Evolutionary conservation across 2,113 vertebrate species (phyloP).

Genomic region (Seriola aureovittata): DNA sequence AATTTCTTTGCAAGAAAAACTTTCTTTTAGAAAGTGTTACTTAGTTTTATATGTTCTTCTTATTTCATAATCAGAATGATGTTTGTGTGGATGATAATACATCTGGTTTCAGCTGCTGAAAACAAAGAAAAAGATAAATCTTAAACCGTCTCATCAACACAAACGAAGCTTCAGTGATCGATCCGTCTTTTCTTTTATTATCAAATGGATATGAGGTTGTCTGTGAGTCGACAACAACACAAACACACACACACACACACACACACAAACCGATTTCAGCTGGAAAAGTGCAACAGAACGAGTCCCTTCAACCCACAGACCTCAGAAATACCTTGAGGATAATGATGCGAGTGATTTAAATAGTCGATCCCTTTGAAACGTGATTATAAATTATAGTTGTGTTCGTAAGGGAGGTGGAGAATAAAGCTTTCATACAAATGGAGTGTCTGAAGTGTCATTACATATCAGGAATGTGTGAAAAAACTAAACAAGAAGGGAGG

Average conservation of each 20-base stretch:
- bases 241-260: neutral
- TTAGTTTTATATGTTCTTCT: too few species aligned
- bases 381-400: neutral
- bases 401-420: neutral
- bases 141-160: too few species aligned
- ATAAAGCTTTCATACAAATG: neutral
- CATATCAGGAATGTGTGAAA: conserved; percentile 21
- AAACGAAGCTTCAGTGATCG: neutral
- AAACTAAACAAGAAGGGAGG: too few species aligned
- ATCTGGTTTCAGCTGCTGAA: too few species aligned
- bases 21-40: too few species aligned
- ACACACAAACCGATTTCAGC: neutral
- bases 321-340: neutral
- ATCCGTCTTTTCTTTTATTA: conserved; percentile 18
- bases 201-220: neutral
- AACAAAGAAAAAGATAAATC: too few species aligned
- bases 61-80: too few species aligned
- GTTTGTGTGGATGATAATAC: too few species aligned
- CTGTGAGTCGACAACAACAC: neutral
- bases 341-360: neutral
- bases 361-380: neutral
- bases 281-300: neutral
- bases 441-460: neutral
- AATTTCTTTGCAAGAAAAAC: too few species aligned
- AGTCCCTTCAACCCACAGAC: neutral